These are phyloP conservation scores for Dicyrtoma fusca DNA, from an alignment of 2,888 invertebrate genomes.

Conservation along the genomic window DNA sequence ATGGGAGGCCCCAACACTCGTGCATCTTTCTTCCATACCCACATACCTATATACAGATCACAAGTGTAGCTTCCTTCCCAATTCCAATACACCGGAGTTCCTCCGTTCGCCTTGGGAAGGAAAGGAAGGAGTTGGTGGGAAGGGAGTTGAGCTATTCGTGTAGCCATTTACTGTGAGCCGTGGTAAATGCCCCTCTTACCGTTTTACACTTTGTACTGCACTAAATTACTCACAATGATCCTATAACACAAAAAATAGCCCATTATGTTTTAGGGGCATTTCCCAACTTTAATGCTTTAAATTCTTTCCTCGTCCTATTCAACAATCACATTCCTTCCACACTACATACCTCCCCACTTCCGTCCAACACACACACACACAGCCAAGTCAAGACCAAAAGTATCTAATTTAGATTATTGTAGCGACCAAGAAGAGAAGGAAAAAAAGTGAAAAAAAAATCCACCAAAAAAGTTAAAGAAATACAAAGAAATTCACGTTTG, in stretches of 20 bases:
- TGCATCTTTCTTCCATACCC: no score
- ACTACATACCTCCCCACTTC: not conserved
- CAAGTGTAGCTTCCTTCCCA: no score
- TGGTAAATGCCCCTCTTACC: slow-evolving; percentile 14
- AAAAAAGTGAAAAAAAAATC: no score
- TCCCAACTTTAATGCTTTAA: slow-evolving; percentile 24
- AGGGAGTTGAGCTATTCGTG: not conserved
- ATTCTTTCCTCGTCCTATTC: slow-evolving; percentile 14
- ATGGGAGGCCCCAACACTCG: no score
- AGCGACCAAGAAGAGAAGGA: no score
- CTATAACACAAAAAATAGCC: slow-evolving; percentile 37
- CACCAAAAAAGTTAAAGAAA: no score
- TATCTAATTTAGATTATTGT: no score
- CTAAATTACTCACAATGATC: slow-evolving; percentile 34
- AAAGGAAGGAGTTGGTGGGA: not conserved
- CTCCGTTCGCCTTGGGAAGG: no score
- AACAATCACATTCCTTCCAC: not conserved
- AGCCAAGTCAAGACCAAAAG: no score
- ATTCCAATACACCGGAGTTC: not conserved
- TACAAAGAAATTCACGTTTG: no score
- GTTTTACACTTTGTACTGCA: slow-evolving; percentile 23
- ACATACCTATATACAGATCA: no score
- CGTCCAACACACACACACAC: not conserved
- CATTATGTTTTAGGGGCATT: slow-evolving; percentile 19
- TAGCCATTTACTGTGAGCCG: not conserved